These are phyloP conservation scores for Crocodylus rhombifer DNA, from an alignment of 2,797 vertebrate genomes.

Conservation along the genomic window DNA sequence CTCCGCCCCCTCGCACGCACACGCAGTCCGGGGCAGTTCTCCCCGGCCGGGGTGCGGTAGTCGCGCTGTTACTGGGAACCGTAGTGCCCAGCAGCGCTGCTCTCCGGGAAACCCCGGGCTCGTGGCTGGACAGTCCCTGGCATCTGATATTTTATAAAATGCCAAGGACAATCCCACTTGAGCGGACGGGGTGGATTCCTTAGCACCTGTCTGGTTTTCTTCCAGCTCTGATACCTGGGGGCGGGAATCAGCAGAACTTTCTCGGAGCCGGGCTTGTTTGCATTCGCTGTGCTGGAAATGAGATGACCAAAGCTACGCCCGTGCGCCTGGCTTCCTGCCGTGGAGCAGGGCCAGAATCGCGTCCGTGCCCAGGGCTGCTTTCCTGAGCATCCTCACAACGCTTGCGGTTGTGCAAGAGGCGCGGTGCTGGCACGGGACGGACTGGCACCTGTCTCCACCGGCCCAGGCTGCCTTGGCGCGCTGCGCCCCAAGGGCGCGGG, in stretches of 20 bases:
- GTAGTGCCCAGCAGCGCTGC: background rate
- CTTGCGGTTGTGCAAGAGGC: background rate
- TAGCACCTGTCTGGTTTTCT: background rate
- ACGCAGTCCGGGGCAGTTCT: background rate
- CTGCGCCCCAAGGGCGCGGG: background rate
- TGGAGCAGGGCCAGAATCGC: background rate
- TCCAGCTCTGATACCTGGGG: background rate
- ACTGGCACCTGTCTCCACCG: background rate
- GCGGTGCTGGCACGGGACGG: background rate
- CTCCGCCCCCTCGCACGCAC: background rate
- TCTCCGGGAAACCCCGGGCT: too few species aligned
- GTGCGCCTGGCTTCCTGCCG: background rate
- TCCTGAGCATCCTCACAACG: background rate
- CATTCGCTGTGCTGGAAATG: background rate
- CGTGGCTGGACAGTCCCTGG: background rate
- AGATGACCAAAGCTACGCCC: background rate
- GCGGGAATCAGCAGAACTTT: background rate
- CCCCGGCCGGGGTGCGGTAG: background rate
- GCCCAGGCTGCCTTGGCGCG: background rate
- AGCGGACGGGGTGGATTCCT: fast-evolving
- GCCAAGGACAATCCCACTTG: too few species aligned
- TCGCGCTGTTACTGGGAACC: background rate
- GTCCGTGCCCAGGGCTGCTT: background rate
- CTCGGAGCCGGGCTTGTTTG: background rate
- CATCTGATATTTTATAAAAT: background rate